Conservation (phyloP, 2,888 invertebrate genomes). For the Craniophora ligustri region DNA sequence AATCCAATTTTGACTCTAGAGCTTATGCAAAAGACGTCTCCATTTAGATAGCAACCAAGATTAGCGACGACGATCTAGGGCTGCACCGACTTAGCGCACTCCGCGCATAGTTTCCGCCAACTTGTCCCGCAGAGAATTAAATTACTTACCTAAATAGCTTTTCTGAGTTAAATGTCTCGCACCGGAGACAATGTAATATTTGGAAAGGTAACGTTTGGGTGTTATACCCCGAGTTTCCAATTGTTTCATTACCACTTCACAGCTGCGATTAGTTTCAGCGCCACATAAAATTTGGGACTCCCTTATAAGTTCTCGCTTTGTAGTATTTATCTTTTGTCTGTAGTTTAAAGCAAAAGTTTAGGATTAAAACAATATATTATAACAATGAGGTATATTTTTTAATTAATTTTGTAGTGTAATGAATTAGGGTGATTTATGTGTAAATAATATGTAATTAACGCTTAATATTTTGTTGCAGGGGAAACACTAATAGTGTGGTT, state of each 20-base stretch:
- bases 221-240: constrained; percentile 62
- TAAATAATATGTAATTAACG: background rate
- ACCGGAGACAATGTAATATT: constrained; percentile 70
- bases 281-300: constrained; percentile 64
- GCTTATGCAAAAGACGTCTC: constrained; percentile 76
- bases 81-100: constrained; percentile 69
- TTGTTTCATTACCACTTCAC: constrained; percentile 67
- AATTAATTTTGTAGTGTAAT: constrained; percentile 5
- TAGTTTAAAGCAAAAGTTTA: constrained; percentile 48
- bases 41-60: constrained; percentile 74
- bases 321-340: constrained; percentile 45
- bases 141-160: constrained; percentile 80
- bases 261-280: constrained; percentile 62
- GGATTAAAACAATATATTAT: constrained; percentile 37
- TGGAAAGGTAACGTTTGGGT: constrained; percentile 63
- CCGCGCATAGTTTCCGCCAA: constrained; percentile 72
- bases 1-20: constrained; percentile 72
- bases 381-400: constrained; percentile 3
- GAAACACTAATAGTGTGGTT: constrained; percentile 98
- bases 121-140: constrained; percentile 73
- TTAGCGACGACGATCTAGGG: constrained; percentile 67
- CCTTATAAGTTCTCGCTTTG: constrained; percentile 51
- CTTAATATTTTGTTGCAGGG: constrained; percentile 85
- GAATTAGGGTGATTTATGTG: background rate
- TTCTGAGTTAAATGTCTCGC: constrained; percentile 70